Evolutionary conservation across 1,140 invertebrate species (phyloP), one percentile per base, ranked within the genome.

Genomic region (Latrodectus geometricus): DNA sequence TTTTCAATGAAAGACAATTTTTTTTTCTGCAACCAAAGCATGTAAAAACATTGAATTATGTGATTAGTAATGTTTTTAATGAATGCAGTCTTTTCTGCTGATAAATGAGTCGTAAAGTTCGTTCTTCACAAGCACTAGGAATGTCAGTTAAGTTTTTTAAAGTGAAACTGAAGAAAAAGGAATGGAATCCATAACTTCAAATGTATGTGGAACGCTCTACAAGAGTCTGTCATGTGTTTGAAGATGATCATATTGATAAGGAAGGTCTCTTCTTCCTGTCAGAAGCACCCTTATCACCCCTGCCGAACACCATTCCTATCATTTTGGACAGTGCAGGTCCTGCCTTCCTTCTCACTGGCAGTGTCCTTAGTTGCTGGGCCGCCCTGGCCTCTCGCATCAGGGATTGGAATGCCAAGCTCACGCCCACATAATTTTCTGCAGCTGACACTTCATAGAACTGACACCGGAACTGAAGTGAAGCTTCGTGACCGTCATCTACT

Each of bases 401-500:
- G 11, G 94, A 94, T 89, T 96, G 95, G 91, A 96, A 97, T 0
- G 95, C 95, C 72, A 96, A 91, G 61, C 94, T 94, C 0, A 96
- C 95, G 35, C 95, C 95, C 1, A 95, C 94, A 82, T 93, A 94
- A 90, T 94, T 95, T 90, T 96, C 95, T 17, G 95, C 95, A 15
- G 95, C 95, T 76, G 95, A 96, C 82, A 97, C 95, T 91, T 96
- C 95, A 90, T 95, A 96, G 91, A 96, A 96, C 90, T 95, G 95
- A 90, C 95, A 96, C 48, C 79, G 94, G 89, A 94, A 95, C 74
- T 94, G 93, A 75, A 96, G 90, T 0, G 95, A 95, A 61, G 96
- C 89, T 90, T 96, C 95, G 89, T 96, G 95, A 20, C 95, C 96
- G 88, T 95, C 95, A 89, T 95, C 95, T 12, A 96, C 95, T 52